Evolutionary conservation across 2,113 vertebrate genomes (phyloP), one percentile per base, ranked within the genome.

Genomic region (Takifugu bimaculatus): DNA sequence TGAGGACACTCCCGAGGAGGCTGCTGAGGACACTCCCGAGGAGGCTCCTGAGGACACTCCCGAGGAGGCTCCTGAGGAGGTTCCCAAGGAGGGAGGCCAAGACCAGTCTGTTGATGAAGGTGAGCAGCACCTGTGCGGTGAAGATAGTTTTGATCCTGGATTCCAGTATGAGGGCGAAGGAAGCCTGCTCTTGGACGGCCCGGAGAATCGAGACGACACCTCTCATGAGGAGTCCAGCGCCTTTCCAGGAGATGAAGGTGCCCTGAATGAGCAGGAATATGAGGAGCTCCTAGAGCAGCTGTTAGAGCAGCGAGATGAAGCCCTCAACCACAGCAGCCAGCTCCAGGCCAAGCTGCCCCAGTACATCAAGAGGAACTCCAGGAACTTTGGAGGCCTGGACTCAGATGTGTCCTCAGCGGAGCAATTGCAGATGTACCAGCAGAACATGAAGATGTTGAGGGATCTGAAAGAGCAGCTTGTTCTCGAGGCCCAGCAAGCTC

Each of bases 341-440:
- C 79, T 94, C 61, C 93, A 94, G 77, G 47, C 68, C 54, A 85
- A 72, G 79, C 84, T 95, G 60, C 75, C 29, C 0, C 84, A 88
- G 26, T 69, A 87, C 35, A 72, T 94, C 57, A 66, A 66, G 10
- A 87, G 54, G 47, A 91, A 85, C 65, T 66, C 70, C 26, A 44
- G 52, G 0, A 80, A 88, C 6, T 47, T 67, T 5, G 12, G 12
- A 0, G 63, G 39, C 50, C 4, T 25, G 0, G 86, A 82, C 59
- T 68, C 39, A 4, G 70, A 83, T 6, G 39, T 44, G 47, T 50
- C 10, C 0, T 66, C 43, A 7, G 57, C 78, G 0, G 85, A 85
- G 69, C 83, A 70, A 6, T 32, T 11, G 49, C 52, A 86, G 15
- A 91, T 90, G 79, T 94, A 91, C 45, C 4, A 77, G 12, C 78